Evolutionary conservation across 1,140 invertebrate genomes (phyloP), one percentile per base, ranked within the genome.

Genomic region (Neotoxoptera formosana): DNA sequence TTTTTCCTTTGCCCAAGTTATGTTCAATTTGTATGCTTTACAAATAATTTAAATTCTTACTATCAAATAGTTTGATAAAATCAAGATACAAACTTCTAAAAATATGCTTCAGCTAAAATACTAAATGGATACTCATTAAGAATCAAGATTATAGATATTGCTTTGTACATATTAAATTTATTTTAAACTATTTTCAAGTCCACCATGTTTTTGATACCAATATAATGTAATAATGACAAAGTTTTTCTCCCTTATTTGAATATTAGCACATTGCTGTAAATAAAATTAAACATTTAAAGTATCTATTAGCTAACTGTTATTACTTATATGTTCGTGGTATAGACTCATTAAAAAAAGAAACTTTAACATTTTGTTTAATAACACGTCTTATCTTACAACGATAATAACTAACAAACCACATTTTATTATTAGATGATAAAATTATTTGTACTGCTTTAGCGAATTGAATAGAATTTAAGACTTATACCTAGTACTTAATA

Each of bases 41-140:
- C 41, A 48, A 89, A 89, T 89, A 89, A 53, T 89, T 89, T 23
- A 36, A 53, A 51, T 53, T 36, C 17, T 23, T 7, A 87, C 14
- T 87, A 87, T 47, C 17, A 51, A 48, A 88, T 53, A 89, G 48
- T 89, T 89, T 53, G 34, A 89, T 89, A 53, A 89, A 53, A 89
- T 36, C 87, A 51, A 53, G 48, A 88, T 8, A 30, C 17, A 88
- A 36, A 51, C 48, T 89, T 53, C 20, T 34, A 25, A 89, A 53
- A 53, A 51, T 53, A 25, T 67, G 30, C n/a, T 51, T 8, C 17
- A 2, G 21, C 7, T 48, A n/a, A 88, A 88, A 20, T 30, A 88
- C 47, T 48, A 51, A 84, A 11, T 41, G 81, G 6, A 45, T 84
- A 45, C 4, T 45, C 9, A 30, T 30, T n/a, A 67, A 67, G 11